These are phyloP conservation scores for Helostoma temminkii DNA, from an alignment of 2,797 vertebrate genomes.

Conservation along the genomic window DNA sequence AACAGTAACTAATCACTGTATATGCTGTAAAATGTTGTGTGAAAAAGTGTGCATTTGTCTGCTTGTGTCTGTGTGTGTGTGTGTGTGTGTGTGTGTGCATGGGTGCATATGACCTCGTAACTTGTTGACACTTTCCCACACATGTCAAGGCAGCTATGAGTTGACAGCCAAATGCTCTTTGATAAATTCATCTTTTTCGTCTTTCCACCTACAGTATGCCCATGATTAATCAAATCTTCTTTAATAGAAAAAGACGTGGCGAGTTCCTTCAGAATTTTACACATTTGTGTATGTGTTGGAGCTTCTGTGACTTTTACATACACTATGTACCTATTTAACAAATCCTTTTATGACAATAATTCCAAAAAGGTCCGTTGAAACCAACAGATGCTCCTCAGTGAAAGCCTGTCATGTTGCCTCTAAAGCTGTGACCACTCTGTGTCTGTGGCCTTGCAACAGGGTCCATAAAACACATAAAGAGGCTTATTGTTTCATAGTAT, in stretches of 20 bases:
- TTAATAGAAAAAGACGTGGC: constrained; percentile 14
- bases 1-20: constrained; percentile 54
- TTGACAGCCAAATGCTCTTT: constrained; percentile 59
- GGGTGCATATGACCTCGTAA: constrained; percentile 56
- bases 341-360: constrained; percentile 22
- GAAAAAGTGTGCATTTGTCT: constrained; percentile 25
- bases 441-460: constrained; percentile 75
- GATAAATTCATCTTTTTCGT: constrained; percentile 67
- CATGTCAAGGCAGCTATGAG: constrained; percentile 53
- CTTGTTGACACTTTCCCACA: constrained; percentile 78
- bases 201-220: constrained; percentile 52
- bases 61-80: constrained; percentile 3
- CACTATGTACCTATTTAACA: constrained; percentile 1
- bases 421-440: constrained; percentile 63
- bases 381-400: constrained; percentile 49
- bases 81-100: constrained; percentile 20
- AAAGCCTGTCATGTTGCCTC: constrained; percentile 43
- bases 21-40: constrained; percentile 17
- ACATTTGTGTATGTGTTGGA: constrained; percentile 12
- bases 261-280: not conserved
- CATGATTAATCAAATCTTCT: constrained; percentile 62
- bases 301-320: not conserved
- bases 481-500: constrained; percentile 46
- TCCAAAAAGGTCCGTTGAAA: constrained; percentile 20
- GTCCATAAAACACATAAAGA: constrained; percentile 75